phyloP scores from a whole-genome alignment of 2,888 invertebrate species.

The Elegia similella region DNA sequence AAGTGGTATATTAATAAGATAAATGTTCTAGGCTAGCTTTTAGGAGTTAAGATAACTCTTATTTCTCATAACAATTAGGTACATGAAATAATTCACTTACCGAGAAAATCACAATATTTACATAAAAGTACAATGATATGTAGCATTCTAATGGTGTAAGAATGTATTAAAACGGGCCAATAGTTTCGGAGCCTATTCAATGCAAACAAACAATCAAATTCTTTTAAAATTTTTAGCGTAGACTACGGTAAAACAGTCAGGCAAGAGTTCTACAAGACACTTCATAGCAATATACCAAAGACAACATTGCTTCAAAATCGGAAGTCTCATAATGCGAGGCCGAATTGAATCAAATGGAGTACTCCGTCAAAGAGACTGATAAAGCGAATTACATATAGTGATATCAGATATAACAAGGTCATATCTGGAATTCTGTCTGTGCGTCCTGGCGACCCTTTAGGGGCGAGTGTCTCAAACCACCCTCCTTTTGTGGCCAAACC shows the following conservation, averaged over 20 bases:
- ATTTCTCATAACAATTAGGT: too few species aligned
- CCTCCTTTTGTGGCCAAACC: slow-evolving; percentile 52
- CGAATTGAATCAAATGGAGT: background rate
- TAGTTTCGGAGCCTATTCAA: too few species aligned
- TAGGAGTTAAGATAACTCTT: too few species aligned
- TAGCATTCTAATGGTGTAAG: too few species aligned
- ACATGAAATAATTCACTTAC: too few species aligned
- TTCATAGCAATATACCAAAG: background rate
- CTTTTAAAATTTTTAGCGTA: background rate
- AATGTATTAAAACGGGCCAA: too few species aligned
- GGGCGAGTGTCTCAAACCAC: slow-evolving; percentile 30
- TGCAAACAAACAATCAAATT: background rate
- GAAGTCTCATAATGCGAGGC: background rate
- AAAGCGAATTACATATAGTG: slow-evolving; percentile 9
- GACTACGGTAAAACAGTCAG: background rate
- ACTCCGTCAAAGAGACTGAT: background rate
- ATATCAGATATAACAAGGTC: slow-evolving; percentile 11
- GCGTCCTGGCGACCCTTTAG: background rate
- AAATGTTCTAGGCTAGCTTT: too few species aligned
- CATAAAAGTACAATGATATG: too few species aligned
- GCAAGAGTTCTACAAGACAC: background rate
- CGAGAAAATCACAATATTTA: too few species aligned
- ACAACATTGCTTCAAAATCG: background rate
- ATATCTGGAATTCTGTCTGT: slow-evolving; percentile 7
- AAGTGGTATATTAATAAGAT: too few species aligned